phyloP scores from a whole-genome alignment of 2,113 vertebrate genomes.

The Pogonocichla stellata region DNA sequence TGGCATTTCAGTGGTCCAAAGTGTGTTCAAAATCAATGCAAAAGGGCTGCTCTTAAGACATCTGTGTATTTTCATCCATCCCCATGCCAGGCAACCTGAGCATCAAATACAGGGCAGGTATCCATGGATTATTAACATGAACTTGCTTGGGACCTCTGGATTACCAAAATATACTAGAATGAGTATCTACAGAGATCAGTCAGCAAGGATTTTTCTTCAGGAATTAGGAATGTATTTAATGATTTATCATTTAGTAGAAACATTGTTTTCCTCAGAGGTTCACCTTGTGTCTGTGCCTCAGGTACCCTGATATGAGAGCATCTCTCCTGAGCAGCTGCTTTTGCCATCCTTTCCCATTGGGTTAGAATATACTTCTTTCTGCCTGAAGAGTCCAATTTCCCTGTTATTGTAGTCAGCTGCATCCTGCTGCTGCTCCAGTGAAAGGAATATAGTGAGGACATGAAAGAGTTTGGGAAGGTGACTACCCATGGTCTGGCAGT shows the following conservation, averaged over 20 bases:
- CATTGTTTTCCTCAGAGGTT: neutral
- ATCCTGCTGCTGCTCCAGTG: neutral
- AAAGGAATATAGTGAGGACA: neutral
- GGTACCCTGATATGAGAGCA: neutral
- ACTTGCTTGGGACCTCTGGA: neutral
- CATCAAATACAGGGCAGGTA: neutral
- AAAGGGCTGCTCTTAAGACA: neutral
- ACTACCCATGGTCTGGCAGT: slow-evolving; percentile 6
- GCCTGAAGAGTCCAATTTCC: neutral
- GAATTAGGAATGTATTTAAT: neutral
- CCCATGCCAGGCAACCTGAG: neutral
- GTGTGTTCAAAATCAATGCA: neutral
- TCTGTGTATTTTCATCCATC: neutral
- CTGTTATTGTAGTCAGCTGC: neutral
- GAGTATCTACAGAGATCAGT: neutral
- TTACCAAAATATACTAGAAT: neutral
- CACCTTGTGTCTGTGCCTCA: fast-evolving
- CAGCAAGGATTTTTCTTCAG: neutral
- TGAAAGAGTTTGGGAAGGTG: neutral
- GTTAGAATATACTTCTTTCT: neutral
- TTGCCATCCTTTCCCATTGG: neutral
- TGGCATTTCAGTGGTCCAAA: neutral
- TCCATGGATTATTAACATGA: neutral
- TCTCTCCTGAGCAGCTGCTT: neutral
- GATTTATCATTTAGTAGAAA: neutral